phyloP scores from a whole-genome alignment of 2,888 invertebrate species.

The Zonitis immaculata region DNA sequence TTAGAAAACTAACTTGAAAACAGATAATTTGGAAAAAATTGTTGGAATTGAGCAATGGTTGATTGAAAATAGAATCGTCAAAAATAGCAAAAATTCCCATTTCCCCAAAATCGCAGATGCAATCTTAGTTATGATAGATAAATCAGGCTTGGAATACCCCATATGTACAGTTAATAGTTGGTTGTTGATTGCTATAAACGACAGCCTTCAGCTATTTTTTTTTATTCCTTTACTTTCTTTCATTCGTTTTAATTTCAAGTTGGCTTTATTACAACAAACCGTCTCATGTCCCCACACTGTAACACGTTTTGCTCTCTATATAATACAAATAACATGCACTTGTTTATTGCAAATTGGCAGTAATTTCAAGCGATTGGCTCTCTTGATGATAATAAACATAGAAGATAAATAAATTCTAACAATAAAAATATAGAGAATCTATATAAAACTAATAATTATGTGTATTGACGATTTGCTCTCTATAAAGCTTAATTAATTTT shows the following conservation, averaged over 20 bases:
- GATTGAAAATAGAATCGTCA: too few species aligned
- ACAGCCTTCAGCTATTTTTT: neutral
- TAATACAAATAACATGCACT: slow-evolving; percentile 6
- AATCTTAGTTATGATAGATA: too few species aligned
- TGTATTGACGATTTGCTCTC: neutral
- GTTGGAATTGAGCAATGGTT: too few species aligned
- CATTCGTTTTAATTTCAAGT: neutral
- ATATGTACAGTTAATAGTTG: slow-evolving; percentile 11
- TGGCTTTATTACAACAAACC: neutral
- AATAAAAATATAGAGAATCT: too few species aligned
- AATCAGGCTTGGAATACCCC: too few species aligned
- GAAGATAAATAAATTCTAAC: too few species aligned
- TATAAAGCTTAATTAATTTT: neutral
- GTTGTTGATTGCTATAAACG: slow-evolving; percentile 10
- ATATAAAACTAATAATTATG: too few species aligned
- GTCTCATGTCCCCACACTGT: neutral
- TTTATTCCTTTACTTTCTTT: slow-evolving; percentile 4
- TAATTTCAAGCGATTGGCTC: neutral
- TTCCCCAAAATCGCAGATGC: too few species aligned
- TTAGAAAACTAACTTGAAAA: too few species aligned
- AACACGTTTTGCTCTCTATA: slow-evolving; percentile 1
- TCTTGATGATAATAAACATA: too few species aligned
- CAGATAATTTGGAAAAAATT: too few species aligned
- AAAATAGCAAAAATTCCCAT: too few species aligned
- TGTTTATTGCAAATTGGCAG: slow-evolving; percentile 1